Conservation (phyloP, 2,113 vertebrate species). For the Phylloscopus trochilus region DNA sequence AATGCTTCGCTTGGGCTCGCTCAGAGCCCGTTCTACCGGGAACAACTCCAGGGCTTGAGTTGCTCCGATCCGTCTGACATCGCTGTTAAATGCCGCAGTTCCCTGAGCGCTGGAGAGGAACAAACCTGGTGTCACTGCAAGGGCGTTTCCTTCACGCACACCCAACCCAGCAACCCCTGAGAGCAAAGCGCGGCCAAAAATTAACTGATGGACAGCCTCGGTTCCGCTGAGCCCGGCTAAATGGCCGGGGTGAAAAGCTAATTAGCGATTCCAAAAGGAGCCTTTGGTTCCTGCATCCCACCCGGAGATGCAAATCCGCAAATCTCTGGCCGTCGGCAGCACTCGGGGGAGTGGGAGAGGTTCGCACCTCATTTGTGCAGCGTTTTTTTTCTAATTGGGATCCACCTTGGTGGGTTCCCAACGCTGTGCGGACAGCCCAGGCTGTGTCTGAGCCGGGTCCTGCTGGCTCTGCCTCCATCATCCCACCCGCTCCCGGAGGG, state of each 20-base stretch:
- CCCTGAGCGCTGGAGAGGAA: neutral
- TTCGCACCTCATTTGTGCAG: neutral
- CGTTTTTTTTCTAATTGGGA: neutral
- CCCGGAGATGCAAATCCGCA: neutral
- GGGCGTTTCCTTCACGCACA: neutral
- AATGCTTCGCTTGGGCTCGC: neutral
- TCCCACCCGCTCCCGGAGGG: neutral
- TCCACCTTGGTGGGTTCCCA: neutral
- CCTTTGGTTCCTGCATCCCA: neutral
- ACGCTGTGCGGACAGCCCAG: neutral
- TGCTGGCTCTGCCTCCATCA: neutral
- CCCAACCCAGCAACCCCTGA: neutral
- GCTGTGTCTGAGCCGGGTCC: neutral
- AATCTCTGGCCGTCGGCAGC: neutral
- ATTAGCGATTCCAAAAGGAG: neutral
- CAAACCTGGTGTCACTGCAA: neutral
- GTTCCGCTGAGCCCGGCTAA: neutral
- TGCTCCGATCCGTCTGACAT: fast-evolving
- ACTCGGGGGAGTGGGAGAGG: neutral
- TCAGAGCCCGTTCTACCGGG: neutral
- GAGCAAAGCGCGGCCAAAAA: neutral
- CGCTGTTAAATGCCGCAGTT: neutral
- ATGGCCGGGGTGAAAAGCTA: neutral
- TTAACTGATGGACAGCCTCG: neutral
- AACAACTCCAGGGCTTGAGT: neutral